Conservation (phyloP, 2,888 invertebrate genomes). For the Chymomyza procnemis region DNA sequence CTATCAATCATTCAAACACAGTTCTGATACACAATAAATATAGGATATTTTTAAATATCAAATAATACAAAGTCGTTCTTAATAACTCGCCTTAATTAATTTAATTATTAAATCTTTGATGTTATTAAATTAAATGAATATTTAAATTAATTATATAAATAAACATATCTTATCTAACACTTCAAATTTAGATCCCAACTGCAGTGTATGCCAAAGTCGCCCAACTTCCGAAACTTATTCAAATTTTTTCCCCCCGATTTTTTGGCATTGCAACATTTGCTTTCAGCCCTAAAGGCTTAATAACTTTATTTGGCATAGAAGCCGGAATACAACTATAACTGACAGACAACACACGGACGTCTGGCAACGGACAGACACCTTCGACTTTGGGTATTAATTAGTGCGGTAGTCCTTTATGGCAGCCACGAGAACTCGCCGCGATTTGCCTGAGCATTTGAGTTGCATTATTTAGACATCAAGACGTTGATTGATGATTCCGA, state of each 20-base stretch:
- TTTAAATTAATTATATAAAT: no score
- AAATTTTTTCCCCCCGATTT: constrained; percentile 5
- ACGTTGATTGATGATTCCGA: constrained; percentile 57
- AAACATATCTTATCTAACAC: no score
- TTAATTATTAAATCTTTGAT: no score
- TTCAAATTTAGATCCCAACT: no score
- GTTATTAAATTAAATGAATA: no score
- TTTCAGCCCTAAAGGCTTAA: constrained; percentile 49
- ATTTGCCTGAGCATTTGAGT: constrained; percentile 25
- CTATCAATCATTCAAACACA: no score
- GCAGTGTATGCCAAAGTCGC: no score
- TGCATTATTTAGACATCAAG: constrained; percentile 69
- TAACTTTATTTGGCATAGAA: constrained; percentile 69
- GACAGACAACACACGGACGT: constrained; percentile 12
- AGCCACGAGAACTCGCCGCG: constrained; percentile 20
- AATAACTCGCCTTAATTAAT: no score
- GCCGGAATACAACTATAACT: background rate
- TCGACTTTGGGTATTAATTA: constrained; percentile 62
- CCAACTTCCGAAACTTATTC: no score
- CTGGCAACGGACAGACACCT: background rate
- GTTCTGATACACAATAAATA: no score
- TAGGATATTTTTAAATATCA: no score
- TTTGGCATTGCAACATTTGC: constrained; percentile 64
- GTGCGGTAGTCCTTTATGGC: constrained; percentile 70
- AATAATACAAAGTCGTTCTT: no score